Evolutionary conservation across 35 echinoderm and acorn worm species (phyloP).

Genomic region (Amphiura filiformis): DNA sequence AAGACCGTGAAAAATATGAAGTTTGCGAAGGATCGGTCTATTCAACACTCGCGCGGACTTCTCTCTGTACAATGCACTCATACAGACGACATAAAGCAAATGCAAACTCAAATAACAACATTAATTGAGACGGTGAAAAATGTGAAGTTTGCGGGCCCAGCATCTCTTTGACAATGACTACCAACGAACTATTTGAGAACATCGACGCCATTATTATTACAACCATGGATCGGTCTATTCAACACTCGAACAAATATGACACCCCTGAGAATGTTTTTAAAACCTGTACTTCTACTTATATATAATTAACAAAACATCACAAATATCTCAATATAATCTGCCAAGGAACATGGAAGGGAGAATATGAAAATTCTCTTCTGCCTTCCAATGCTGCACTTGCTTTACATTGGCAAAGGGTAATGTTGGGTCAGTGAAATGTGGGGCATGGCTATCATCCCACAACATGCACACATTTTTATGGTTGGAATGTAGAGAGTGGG

Average conservation of each 20-base stretch:
- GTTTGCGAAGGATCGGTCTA: too few relatives aligned
- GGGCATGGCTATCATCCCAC: neutral
- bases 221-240: too few relatives aligned
- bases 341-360: slow-evolving; percentile 40
- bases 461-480: slow-evolving; percentile 14
- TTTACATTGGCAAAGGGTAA: slow-evolving; percentile 33
- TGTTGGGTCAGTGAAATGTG: slow-evolving; percentile 46
- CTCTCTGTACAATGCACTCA: too few relatives aligned
- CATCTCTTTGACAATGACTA: too few relatives aligned
- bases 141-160: too few relatives aligned
- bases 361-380: slow-evolving; percentile 49
- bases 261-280: slow-evolving; percentile 34
- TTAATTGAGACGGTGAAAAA: too few relatives aligned
- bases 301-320: slow-evolving; percentile 10
- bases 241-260: slow-evolving; percentile 17
- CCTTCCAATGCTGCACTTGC: slow-evolving; percentile 30
- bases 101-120: too few relatives aligned
- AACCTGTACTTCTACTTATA: neutral
- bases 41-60: too few relatives aligned
- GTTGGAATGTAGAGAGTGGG: slow-evolving; percentile 21
- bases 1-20: too few relatives aligned
- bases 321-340: slow-evolving; percentile 27
- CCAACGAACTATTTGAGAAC: too few relatives aligned
- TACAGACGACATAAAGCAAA: too few relatives aligned
- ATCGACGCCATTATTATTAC: too few relatives aligned